Evolutionary conservation across 2,113 vertebrate genomes (phyloP).

Genomic region (Lophura nycthemera): DNA sequence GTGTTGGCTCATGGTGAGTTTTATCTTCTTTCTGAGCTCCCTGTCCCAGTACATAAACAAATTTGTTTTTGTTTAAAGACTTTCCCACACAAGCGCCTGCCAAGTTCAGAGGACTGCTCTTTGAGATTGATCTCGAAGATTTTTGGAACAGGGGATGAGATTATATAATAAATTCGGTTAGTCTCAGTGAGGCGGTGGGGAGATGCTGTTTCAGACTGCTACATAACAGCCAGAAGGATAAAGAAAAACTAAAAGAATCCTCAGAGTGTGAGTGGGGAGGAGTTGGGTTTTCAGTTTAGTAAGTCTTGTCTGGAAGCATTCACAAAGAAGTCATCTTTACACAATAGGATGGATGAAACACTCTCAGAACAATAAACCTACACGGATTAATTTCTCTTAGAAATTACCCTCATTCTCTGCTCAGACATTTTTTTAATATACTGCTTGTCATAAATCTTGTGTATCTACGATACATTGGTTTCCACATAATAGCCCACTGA

Average conservation of each 20-base stretch:
- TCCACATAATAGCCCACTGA: background rate
- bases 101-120: conserved; percentile 80
- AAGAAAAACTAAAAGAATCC: conserved; percentile 19
- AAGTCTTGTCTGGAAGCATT: conserved; percentile 1
- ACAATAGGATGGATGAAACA: background rate
- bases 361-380: background rate
- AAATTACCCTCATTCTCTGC: background rate
- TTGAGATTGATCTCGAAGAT: conserved; percentile 74
- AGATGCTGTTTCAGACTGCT: conserved; percentile 53
- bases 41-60: conserved; percentile 79
- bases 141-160: conserved; percentile 76
- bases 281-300: background rate
- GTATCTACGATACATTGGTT: background rate
- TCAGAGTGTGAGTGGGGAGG: background rate
- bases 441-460: background rate
- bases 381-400: background rate
- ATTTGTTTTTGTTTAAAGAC: conserved; percentile 85
- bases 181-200: conserved; percentile 55
- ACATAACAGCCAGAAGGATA: background rate
- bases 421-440: background rate
- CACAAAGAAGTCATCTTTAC: background rate
- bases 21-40: conserved; percentile 71
- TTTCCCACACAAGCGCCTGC: conserved; percentile 81
- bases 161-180: conserved; percentile 77
- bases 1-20: conserved; percentile 67